A percentile compares a stretch with the other conserved stretches of the same genome.
phyloP scores from a whole-genome alignment of 2,797 vertebrate species.

The Nannoperca obscura region DNA sequence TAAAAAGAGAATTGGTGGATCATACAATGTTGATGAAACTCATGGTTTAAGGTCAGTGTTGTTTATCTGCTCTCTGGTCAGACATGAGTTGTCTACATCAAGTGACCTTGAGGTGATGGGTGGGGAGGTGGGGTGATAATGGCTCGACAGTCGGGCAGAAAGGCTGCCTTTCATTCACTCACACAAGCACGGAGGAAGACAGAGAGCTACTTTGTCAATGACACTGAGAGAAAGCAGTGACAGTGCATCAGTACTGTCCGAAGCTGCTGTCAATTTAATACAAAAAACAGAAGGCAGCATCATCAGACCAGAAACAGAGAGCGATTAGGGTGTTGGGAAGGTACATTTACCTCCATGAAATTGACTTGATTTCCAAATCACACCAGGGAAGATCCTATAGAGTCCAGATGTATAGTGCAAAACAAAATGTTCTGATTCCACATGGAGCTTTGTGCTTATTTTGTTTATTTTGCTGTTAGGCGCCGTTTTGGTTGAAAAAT shows the following conservation, averaged over 20 bases:
- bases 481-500: no score
- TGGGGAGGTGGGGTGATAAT: neutral
- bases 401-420: neutral
- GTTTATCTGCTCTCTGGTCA: slow-evolving; percentile 9
- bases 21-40: neutral
- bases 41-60: neutral
- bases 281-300: slow-evolving; percentile 22
- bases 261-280: slow-evolving; percentile 25
- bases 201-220: slow-evolving; percentile 1
- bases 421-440: no score
- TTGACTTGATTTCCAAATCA: slow-evolving; percentile 17
- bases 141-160: neutral
- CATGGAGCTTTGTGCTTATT: no score
- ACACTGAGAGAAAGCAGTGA: slow-evolving; percentile 26
- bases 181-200: neutral
- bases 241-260: slow-evolving; percentile 34
- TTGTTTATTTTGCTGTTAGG: no score
- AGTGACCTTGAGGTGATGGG: slow-evolving; percentile 2
- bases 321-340: neutral
- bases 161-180: neutral
- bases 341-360: slow-evolving; percentile 23
- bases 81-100: slow-evolving; percentile 22
- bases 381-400: neutral
- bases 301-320: slow-evolving; percentile 16
- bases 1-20: neutral